phyloP scores from a whole-genome alignment of 2,797 vertebrate genomes.

The Vireo griseus region DNA sequence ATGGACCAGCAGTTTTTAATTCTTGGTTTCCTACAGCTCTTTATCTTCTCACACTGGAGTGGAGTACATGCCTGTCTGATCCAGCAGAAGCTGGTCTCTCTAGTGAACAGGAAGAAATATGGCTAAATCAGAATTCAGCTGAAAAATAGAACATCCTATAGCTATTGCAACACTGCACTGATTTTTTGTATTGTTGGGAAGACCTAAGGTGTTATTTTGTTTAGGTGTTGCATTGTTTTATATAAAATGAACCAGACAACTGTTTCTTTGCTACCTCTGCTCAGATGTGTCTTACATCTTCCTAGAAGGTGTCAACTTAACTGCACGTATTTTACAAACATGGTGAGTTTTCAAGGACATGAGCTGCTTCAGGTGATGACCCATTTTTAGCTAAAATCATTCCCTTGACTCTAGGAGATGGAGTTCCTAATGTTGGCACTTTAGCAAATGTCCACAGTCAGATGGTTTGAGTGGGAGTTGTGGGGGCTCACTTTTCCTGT shows the following conservation, averaged over 20 bases:
- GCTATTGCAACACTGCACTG: not conserved
- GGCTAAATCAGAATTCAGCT: not conserved
- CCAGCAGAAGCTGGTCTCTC: not conserved
- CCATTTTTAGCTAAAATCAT: not conserved
- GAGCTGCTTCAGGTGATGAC: not conserved
- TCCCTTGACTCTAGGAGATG: not conserved
- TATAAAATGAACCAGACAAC: not conserved
- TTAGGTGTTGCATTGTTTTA: not conserved
- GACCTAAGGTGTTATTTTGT: not conserved
- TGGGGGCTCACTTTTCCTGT: fast-evolving
- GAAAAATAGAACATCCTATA: not conserved
- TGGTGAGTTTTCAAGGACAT: not conserved
- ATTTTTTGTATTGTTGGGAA: not conserved
- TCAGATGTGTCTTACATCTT: not conserved
- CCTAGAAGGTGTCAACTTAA: not conserved
- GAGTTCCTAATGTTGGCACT: fast-evolving
- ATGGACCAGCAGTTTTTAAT: not conserved
- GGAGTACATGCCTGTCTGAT: not conserved
- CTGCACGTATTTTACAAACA: not conserved
- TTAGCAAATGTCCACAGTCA: not conserved
- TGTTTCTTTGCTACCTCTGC: not conserved
- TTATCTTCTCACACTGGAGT: not conserved
- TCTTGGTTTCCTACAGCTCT: not conserved
- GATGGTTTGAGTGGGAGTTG: fast-evolving
- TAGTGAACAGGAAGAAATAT: not conserved